These are phyloP conservation scores for Trematocara stigmaticum DNA, from an alignment of 2,113 vertebrate species.

Conservation along the genomic window DNA sequence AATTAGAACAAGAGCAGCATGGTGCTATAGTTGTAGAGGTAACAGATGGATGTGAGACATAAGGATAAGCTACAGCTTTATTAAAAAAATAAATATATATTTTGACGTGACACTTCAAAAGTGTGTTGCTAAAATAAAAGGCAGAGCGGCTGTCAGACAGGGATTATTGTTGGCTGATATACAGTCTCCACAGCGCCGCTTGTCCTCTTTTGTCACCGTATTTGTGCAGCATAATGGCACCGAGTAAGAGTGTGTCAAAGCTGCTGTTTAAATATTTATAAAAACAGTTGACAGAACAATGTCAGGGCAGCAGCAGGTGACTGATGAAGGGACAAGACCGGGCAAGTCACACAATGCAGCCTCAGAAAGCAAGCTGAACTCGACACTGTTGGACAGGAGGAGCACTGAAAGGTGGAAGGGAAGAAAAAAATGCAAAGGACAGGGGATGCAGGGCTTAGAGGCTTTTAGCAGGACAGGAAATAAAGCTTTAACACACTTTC, in stretches of 20 bases:
- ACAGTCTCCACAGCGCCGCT: neutral
- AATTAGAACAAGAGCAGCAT: neutral
- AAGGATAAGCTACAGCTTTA: neutral
- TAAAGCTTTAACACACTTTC: neutral
- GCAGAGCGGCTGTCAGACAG: neutral
- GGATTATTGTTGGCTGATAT: neutral
- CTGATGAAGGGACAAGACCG: constrained; percentile 28
- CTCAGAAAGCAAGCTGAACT: constrained; percentile 11
- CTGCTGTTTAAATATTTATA: constrained; percentile 60
- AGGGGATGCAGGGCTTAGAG: neutral
- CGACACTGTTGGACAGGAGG: constrained; percentile 6
- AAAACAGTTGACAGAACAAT: constrained; percentile 53
- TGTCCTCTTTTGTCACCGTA: constrained; percentile 11
- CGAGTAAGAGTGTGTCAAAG: constrained; percentile 20
- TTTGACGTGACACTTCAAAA: neutral
- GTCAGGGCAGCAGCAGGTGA: constrained; percentile 54
- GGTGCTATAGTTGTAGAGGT: neutral
- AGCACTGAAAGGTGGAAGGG: neutral
- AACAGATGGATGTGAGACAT: neutral
- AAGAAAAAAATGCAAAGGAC: neutral
- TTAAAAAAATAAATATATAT: neutral
- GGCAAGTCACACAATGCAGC: constrained; percentile 19
- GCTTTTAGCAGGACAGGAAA: neutral
- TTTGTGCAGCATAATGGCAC: constrained; percentile 33
- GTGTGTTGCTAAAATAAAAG: neutral